Evolutionary conservation across 2,888 invertebrate genomes (phyloP).

Genomic region (Nasonia oneida): DNA sequence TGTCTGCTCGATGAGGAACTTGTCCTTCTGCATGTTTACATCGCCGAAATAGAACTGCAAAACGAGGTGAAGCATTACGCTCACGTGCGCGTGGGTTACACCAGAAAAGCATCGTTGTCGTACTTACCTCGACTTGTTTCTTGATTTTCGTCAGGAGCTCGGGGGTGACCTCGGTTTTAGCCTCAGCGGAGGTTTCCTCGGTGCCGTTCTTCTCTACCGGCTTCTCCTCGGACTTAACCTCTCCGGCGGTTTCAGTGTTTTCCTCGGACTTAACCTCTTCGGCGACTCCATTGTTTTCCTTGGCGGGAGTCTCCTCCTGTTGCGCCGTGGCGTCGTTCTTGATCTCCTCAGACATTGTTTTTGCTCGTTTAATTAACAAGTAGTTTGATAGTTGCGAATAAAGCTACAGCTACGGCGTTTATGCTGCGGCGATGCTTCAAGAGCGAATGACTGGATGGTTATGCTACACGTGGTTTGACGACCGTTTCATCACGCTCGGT

Average conservation of each 20-base stretch:
- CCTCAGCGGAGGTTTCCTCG: background rate
- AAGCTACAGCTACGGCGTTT: background rate
- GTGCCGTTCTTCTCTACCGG: conserved; percentile 47
- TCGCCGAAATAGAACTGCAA: conserved; percentile 91
- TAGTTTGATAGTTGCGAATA: background rate
- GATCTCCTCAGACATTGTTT: conserved; percentile 16
- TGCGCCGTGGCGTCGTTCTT: background rate
- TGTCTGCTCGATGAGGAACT: conserved; percentile 93
- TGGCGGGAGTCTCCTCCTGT: background rate
- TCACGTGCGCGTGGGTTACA: background rate
- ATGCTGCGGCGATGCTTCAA: background rate
- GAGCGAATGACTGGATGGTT: background rate
- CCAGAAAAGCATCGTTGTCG: background rate
- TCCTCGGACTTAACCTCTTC: conserved; percentile 64
- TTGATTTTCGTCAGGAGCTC: conserved; percentile 71
- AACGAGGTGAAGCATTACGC: background rate
- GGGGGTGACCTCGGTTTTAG: conserved; percentile 44
- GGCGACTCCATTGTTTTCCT: conserved; percentile 2
- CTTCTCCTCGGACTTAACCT: conserved; percentile 64
- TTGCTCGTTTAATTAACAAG: background rate
- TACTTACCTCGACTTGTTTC: conserved; percentile 65
- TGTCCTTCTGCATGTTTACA: conserved; percentile 94
- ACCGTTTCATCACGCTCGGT: background rate
- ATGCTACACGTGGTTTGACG: conserved; percentile 6
- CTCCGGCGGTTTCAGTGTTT: conserved; percentile 31